Percentiles rank a stretch among this genome's conserved stretches.
Conservation (phyloP, 2,113 vertebrate genomes). For the Chloropsis hardwickii region DNA sequence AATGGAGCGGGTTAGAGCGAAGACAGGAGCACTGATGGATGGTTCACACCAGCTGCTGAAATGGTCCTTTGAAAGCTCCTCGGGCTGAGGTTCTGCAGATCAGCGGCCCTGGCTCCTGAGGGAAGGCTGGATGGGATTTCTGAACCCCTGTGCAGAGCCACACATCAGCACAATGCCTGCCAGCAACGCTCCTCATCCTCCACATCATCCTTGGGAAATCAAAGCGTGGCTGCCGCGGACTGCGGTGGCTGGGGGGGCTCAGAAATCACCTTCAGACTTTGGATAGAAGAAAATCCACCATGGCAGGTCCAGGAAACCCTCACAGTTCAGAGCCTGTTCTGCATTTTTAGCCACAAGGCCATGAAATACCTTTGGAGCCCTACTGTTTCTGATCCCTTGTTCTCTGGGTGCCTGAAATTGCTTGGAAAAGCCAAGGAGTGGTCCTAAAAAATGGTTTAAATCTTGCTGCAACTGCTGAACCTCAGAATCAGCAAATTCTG, state of each 20-base stretch:
- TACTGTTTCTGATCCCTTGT: background rate
- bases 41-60: background rate
- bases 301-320: background rate
- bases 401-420: background rate
- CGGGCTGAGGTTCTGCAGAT: slow-evolving; percentile 11
- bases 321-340: background rate
- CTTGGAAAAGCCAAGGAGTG: background rate
- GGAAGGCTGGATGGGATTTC: background rate
- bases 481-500: background rate
- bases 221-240: fast-evolving
- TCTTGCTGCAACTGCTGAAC: background rate
- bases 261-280: background rate
- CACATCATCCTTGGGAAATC: background rate
- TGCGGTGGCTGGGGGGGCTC: background rate
- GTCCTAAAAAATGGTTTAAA: background rate
- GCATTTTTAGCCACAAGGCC: background rate
- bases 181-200: background rate
- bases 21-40: slow-evolving; percentile 52
- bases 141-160: background rate
- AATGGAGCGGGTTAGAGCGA: background rate
- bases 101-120: background rate
- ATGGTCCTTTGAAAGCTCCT: background rate
- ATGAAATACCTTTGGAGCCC: background rate
- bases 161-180: background rate
- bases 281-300: background rate